Evolutionary conservation across 2,797 vertebrate genomes (phyloP).

Genomic region (Takifugu ocellatus): DNA sequence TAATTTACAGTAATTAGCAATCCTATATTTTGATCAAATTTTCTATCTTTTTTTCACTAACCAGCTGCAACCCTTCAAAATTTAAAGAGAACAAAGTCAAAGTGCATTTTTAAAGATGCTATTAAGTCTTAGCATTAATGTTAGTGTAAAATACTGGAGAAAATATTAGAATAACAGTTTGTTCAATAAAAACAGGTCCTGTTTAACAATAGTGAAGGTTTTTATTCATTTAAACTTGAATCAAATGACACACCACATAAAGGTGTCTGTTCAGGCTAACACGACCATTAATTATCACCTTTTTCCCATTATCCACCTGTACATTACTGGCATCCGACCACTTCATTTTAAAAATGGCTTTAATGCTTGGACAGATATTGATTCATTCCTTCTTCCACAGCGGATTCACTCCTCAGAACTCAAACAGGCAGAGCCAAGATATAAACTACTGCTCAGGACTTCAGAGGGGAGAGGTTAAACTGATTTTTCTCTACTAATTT

Average conservation of each 20-base stretch:
- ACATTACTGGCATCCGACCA: conserved; percentile 38
- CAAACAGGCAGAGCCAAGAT: conserved; percentile 40
- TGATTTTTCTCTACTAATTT: conserved; percentile 44
- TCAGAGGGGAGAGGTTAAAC: conserved; percentile 32
- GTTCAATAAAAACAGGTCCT: too few species aligned
- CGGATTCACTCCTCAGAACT: conserved; percentile 27
- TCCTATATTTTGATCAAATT: not conserved
- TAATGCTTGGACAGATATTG: conserved; percentile 51
- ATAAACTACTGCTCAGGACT: conserved; percentile 25
- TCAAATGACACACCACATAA: not conserved
- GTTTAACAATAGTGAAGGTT: too few species aligned
- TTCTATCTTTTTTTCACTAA: too few species aligned
- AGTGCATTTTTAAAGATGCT: too few species aligned
- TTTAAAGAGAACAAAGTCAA: too few species aligned
- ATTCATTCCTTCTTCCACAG: conserved; percentile 39
- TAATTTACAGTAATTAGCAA: not conserved
- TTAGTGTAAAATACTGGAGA: not conserved
- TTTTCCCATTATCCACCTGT: conserved; percentile 34
- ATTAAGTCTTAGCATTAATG: too few species aligned
- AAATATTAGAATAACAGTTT: not conserved
- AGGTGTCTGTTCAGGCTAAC: conserved; percentile 18
- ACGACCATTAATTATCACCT: conserved; percentile 43
- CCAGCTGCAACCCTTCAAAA: too few species aligned
- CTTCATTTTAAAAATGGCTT: conserved; percentile 39
- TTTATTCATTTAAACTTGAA: too few species aligned